Conservation (phyloP, 2,797 vertebrate species). For the Cuniculus paca region DNA sequence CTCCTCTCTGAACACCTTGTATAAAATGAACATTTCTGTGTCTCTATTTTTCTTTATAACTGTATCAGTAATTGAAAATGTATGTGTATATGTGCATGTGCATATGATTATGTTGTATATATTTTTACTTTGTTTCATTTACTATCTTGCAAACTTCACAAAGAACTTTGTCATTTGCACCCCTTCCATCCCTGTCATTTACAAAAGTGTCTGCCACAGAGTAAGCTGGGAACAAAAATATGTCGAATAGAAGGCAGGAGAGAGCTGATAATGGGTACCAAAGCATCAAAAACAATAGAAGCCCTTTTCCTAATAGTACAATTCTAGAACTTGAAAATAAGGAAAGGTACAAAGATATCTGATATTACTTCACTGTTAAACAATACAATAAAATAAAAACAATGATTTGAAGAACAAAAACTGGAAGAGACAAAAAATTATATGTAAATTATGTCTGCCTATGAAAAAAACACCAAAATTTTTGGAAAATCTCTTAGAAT, state of each 20-base stretch:
- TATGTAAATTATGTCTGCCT: neutral
- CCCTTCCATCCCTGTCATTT: neutral
- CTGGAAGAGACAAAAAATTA: neutral
- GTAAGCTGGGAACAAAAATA: neutral
- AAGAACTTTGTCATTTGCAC: neutral
- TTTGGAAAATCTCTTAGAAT: neutral
- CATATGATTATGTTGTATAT: neutral
- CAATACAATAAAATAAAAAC: neutral
- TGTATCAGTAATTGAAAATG: neutral
- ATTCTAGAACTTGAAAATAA: conserved; percentile 16
- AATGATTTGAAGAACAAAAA: conserved; percentile 8
- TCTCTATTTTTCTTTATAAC: neutral
- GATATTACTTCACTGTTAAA: neutral
- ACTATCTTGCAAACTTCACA: neutral
- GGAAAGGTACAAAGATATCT: neutral
- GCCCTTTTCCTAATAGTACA: neutral
- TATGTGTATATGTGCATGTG: too few species aligned
- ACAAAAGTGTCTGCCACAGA: neutral
- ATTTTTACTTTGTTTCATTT: neutral
- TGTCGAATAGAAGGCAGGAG: neutral
- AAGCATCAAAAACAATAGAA: neutral
- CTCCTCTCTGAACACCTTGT: neutral
- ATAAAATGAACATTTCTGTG: neutral
- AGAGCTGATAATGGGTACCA: neutral
- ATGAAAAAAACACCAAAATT: neutral